Evolutionary conservation across 2,888 invertebrate genomes (phyloP).

Genomic region (Microdon myrmicae): DNA sequence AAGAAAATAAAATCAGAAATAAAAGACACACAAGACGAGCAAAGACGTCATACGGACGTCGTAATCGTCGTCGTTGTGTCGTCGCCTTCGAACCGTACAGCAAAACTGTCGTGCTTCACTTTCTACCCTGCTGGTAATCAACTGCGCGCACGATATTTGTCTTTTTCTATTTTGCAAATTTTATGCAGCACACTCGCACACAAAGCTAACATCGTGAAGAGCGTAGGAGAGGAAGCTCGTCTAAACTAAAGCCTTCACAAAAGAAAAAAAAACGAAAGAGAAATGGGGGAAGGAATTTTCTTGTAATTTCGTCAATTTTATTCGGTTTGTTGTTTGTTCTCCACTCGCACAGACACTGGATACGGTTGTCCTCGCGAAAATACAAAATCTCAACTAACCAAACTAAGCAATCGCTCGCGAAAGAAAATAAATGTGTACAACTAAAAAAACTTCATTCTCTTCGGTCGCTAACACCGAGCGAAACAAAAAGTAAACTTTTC

Average conservation of each 20-base stretch:
- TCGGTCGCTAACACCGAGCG: no score
- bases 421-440: no score
- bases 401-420: no score
- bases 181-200: constrained; percentile 14
- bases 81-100: no score
- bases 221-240: constrained; percentile 1
- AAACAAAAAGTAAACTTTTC: no score
- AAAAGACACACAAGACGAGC: constrained; percentile 36
- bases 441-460: no score
- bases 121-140: background rate
- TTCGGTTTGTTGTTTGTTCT: constrained; percentile 2
- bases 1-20: constrained; percentile 36
- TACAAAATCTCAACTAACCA: no score
- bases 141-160: constrained; percentile 11
- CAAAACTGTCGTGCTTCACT: constrained; percentile 15
- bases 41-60: constrained; percentile 21
- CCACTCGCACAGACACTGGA: no score
- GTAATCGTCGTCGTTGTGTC: constrained; percentile 4
- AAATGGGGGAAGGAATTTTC: no score
- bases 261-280: no score
- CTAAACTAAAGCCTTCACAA: constrained; percentile 2
- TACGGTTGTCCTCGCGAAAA: no score
- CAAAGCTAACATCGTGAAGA: background rate
- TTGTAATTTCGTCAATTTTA: background rate
- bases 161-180: constrained; percentile 15